Conservation (phyloP, 1,140 invertebrate genomes). For the Zaprionus kolodkinae region DNA sequence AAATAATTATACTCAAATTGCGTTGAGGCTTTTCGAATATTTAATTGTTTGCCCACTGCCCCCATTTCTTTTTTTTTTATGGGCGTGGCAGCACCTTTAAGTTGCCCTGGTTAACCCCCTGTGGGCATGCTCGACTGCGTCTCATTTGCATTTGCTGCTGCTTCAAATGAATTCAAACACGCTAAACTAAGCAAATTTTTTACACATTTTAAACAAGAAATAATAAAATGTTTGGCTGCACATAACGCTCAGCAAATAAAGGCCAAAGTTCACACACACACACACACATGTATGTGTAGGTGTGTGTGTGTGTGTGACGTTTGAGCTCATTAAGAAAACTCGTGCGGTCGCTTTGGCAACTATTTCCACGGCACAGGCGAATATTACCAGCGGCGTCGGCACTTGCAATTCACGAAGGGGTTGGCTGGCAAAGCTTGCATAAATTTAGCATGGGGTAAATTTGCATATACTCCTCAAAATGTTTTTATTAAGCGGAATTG, state of each 20-base stretch:
- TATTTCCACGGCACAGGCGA: slow-evolving; percentile 46
- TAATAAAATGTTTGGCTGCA: slow-evolving; percentile 38
- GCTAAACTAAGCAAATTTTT: slow-evolving; percentile 52
- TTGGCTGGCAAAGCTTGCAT: neutral
- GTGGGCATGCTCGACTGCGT: slow-evolving; percentile 25
- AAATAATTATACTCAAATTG: slow-evolving; percentile 75
- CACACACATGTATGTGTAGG: neutral
- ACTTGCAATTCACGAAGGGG: neutral
- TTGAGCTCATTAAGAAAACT: slow-evolving; percentile 75
- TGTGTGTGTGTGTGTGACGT: slow-evolving; percentile 41
- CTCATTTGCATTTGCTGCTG: slow-evolving; percentile 44
- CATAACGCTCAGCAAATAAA: slow-evolving; percentile 48
- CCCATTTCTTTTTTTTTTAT: slow-evolving; percentile 3
- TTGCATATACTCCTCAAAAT: neutral
- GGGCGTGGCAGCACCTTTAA: slow-evolving; percentile 41
- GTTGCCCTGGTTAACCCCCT: neutral
- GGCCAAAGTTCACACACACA: slow-evolving; percentile 39
- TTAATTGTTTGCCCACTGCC: slow-evolving; percentile 64
- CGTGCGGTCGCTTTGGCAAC: slow-evolving; percentile 71
- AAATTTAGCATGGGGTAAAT: neutral
- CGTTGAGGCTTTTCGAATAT: slow-evolving; percentile 64
- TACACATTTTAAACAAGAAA: slow-evolving; percentile 55
- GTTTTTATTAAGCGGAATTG: slow-evolving; percentile 8
- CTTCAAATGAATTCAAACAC: slow-evolving; percentile 35
- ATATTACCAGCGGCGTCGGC: slow-evolving; percentile 21